Evolutionary conservation across 1,140 invertebrate species (phyloP).

Genomic region (Glossosoma conforme): DNA sequence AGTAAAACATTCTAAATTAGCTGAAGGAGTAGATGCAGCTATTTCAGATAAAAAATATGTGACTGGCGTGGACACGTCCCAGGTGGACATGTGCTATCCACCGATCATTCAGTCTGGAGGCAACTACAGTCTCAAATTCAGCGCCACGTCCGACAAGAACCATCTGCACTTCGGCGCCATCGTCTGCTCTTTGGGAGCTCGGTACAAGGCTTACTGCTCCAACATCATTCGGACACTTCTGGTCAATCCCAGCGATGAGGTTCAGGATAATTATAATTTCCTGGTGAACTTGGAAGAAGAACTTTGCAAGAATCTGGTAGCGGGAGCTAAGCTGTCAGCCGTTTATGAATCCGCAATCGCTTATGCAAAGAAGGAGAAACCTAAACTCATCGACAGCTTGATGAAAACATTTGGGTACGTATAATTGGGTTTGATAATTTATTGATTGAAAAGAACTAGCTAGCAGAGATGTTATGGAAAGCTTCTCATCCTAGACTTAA

Average conservation of each 20-base stretch:
- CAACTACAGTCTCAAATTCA: constrained; percentile 96
- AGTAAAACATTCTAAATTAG: constrained; percentile 89
- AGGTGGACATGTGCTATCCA: constrained; percentile 96
- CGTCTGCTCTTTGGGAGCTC: constrained; percentile 87
- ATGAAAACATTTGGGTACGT: constrained; percentile 85
- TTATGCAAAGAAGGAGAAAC: constrained; percentile 83
- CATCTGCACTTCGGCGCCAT: constrained; percentile 94
- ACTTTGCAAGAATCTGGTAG: constrained; percentile 76
- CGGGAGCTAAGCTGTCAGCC: constrained; percentile 80
- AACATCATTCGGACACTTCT: constrained; percentile 97
- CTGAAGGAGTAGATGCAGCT: constrained; percentile 90
- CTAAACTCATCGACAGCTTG: constrained; percentile 82
- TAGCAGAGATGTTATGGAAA: too few relatives aligned
- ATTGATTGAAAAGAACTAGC: too few relatives aligned
- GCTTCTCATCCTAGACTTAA: too few relatives aligned
- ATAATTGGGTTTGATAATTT: not conserved
- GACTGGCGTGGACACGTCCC: constrained; percentile 75
- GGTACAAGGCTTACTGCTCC: constrained; percentile 98
- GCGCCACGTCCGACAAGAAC: constrained; percentile 90
- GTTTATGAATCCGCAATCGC: constrained; percentile 84
- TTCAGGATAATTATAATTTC: constrained; percentile 90
- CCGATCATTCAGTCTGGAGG: constrained; percentile 98
- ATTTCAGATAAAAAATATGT: constrained; percentile 93
- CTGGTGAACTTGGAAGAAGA: constrained; percentile 88
- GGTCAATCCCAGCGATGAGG: constrained; percentile 83